Evolutionary conservation across 2,113 vertebrate genomes (phyloP), one percentile per base, ranked within the genome.

Genomic region (Callopanchax toddi): DNA sequence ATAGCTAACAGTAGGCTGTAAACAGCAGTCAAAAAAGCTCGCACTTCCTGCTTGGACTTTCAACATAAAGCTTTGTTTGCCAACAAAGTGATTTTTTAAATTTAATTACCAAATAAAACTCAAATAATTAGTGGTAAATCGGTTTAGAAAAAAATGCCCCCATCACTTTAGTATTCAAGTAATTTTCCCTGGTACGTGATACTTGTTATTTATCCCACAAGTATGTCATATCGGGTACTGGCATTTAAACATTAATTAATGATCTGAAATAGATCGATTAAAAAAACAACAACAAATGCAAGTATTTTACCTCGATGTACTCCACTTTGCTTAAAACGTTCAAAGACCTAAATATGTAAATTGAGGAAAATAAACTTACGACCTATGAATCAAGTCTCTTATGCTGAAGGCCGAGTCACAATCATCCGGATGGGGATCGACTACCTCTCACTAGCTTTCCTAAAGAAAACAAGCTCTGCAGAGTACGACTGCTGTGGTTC

Each of bases 401-500:
- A 72, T 49, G 78, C 6, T 86, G 87, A 80, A 85, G 40, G 49
- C 25, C 6, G 0, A 1, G n/a, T 1, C 15, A 2, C 22, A 5
- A 53, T 57, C 53, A 73, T 81, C 81, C 83, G 71, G 76, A 11
- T 16, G 17, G 16, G 52, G 3, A 7, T 7, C 18, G 3, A 43
- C 53, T 13, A 63, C 44, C 39, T 67, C 7, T 60, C 9, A 26
- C 25, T 67, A 73, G 59, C 78, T 77, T 81, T 11, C 32, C 1
- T 15, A 66, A 12, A 69, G 72, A 79, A 9, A 79, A 84, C 71
- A 80, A 78, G 59, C 54, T 50, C 37, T 18, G 22, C 46, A 62
- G 55, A 72, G 2, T 39, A 52, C 9, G 61, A 22, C 50, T 58
- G 40, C 34, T 16, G 65, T 1, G 68, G 48, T 22, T 60, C 46